A percentile compares a stretch with the other conserved stretches of the same genome.
Evolutionary conservation across 2,888 invertebrate species (phyloP).

Genomic region (Drosophila neotestacea): DNA sequence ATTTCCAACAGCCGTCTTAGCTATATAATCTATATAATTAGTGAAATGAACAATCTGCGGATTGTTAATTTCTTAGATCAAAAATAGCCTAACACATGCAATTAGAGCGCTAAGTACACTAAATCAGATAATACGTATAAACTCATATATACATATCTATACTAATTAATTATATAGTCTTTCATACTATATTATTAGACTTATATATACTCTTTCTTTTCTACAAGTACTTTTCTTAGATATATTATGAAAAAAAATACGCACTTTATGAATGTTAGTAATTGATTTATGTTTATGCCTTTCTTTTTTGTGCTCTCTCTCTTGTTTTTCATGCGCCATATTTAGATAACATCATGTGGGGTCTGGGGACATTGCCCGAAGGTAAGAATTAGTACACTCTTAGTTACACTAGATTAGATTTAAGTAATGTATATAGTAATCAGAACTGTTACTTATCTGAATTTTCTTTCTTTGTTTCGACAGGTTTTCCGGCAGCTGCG

Average conservation of each 20-base stretch:
- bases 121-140: conserved; percentile 15
- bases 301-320: conserved; percentile 68
- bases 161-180: conserved; percentile 52
- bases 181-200: conserved; percentile 53
- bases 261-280: conserved; percentile 60
- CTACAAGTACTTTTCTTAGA: conserved; percentile 40
- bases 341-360: conserved; percentile 97
- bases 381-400: conserved; percentile 89
- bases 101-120: conserved; percentile 61
- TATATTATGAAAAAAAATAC: conserved; percentile 6
- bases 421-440: not conserved
- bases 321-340: conserved; percentile 53
- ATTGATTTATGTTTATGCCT: conserved; percentile 61
- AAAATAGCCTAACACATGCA: conserved; percentile 43
- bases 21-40: conserved; percentile 51
- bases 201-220: conserved; percentile 47
- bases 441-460: not conserved
- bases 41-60: conserved; percentile 40
- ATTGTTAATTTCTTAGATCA: conserved; percentile 51
- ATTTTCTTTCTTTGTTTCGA: not conserved
- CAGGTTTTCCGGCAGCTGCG: conserved; percentile 97
- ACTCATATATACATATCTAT: conserved; percentile 31
- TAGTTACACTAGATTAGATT: not conserved
- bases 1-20: conserved; percentile 22
- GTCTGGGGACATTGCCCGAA: conserved; percentile 98